Conservation (phyloP, 2,888 invertebrate species). For the Leptinotarsa haldemani region DNA sequence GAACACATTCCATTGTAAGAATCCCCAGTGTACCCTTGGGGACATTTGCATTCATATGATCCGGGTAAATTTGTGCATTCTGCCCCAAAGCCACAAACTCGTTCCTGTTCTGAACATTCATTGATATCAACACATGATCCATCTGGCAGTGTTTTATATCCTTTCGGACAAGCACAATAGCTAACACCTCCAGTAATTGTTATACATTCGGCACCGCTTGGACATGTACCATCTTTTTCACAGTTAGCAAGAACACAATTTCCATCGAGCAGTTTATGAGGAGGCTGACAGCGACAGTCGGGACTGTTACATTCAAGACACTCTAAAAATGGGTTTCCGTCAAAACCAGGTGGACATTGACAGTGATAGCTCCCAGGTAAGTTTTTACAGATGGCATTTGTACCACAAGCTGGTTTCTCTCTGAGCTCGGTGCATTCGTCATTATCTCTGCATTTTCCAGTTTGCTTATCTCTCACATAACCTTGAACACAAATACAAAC, state of each 20-base stretch:
- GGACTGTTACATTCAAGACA: constrained; percentile 84
- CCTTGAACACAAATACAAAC: constrained; percentile 93
- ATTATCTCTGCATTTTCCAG: constrained; percentile 83
- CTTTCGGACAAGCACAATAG: constrained; percentile 93
- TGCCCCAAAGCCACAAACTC: constrained; percentile 87
- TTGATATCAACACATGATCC: constrained; percentile 88
- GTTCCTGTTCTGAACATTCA: constrained; percentile 82
- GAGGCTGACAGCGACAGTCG: constrained; percentile 88
- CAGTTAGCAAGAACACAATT: constrained; percentile 89
- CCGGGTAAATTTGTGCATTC: constrained; percentile 86
- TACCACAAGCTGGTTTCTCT: constrained; percentile 84
- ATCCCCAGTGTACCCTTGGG: constrained; percentile 84
- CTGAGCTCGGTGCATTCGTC: constrained; percentile 84
- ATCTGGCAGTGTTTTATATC: constrained; percentile 80
- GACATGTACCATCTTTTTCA: constrained; percentile 83
- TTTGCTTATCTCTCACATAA: constrained; percentile 80
- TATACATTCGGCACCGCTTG: constrained; percentile 89
- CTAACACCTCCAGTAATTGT: constrained; percentile 90
- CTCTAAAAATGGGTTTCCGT: constrained; percentile 88
- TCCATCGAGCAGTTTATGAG: constrained; percentile 85
- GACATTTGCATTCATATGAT: constrained; percentile 83
- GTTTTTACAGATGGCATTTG: constrained; percentile 92
- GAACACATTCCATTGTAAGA: constrained; percentile 85
- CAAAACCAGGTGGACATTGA: constrained; percentile 87
- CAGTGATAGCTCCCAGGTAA: constrained; percentile 94